Evolutionary conservation across 2,797 vertebrate species (phyloP).

Genomic region (Lacerta agilis): DNA sequence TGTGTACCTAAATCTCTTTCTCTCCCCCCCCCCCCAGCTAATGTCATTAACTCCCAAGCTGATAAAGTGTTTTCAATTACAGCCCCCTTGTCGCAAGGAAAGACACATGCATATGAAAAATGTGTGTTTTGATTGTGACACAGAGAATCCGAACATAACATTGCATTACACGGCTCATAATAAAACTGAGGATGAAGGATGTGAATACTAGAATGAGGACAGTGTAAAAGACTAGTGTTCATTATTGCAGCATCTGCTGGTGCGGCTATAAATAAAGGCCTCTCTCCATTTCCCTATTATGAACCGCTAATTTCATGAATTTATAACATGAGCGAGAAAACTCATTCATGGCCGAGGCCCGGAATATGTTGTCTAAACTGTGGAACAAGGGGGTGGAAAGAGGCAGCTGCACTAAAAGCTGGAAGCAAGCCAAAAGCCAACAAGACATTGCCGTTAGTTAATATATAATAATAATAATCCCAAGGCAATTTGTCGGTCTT

Average conservation of each 20-base stretch:
- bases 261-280: conserved; percentile 50
- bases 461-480: neutral
- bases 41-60: conserved; percentile 54
- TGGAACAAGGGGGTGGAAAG: neutral
- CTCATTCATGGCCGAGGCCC: neutral
- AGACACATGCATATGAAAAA: conserved; percentile 43
- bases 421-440: neutral
- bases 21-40: conserved; percentile 45
- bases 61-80: conserved; percentile 59
- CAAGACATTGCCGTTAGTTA: too few species aligned
- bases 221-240: conserved; percentile 31
- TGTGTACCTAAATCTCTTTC: conserved; percentile 60
- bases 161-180: conserved; percentile 35
- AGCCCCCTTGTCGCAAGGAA: conserved; percentile 29
- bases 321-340: conserved; percentile 38
- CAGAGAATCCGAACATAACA: conserved; percentile 34
- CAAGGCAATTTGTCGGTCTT: neutral
- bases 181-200: conserved; percentile 53
- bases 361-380: conserved; percentile 35
- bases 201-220: conserved; percentile 42
- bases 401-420: neutral
- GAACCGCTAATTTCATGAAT: conserved; percentile 47
- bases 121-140: conserved; percentile 12
- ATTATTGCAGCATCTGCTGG: conserved; percentile 34
- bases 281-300: conserved; percentile 47